Conservation (phyloP, 2,888 invertebrate genomes). For the Oeneis ivallda region DNA sequence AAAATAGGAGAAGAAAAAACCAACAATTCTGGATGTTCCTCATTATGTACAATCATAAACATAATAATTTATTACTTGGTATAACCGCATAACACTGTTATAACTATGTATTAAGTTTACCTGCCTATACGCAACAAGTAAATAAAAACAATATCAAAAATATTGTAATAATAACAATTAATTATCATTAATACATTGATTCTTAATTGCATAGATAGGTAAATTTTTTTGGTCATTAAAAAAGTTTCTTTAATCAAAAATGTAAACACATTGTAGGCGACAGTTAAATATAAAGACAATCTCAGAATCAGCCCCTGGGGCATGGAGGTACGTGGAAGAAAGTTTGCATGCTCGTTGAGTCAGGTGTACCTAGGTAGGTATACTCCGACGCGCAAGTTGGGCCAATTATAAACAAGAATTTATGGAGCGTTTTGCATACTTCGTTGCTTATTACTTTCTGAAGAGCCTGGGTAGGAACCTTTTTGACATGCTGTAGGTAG, state of each 20-base stretch:
- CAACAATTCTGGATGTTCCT: too few species aligned
- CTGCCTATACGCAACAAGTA: too few species aligned
- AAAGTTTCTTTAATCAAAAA: neutral
- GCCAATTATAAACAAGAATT: conserved; percentile 42
- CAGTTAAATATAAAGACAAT: conserved; percentile 7
- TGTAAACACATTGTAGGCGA: neutral
- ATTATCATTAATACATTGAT: too few species aligned
- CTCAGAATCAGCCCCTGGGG: neutral
- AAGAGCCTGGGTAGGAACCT: neutral
- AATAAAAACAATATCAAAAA: too few species aligned
- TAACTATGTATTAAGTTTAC: too few species aligned
- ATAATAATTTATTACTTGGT: too few species aligned
- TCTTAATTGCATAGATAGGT: too few species aligned
- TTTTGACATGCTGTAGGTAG: neutral
- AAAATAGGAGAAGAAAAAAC: too few species aligned
- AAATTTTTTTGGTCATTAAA: too few species aligned
- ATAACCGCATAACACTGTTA: too few species aligned
- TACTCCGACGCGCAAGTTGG: conserved; percentile 37
- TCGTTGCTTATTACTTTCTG: conserved; percentile 21
- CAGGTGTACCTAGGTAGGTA: conserved; percentile 20
- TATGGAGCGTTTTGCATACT: conserved; percentile 39
- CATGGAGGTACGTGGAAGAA: conserved; percentile 22
- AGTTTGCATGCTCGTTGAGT: conserved; percentile 32
- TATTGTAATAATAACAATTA: too few species aligned
- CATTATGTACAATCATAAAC: too few species aligned